phyloP scores from a whole-genome alignment of 2,888 invertebrate species.

The Eristalis tenax region DNA sequence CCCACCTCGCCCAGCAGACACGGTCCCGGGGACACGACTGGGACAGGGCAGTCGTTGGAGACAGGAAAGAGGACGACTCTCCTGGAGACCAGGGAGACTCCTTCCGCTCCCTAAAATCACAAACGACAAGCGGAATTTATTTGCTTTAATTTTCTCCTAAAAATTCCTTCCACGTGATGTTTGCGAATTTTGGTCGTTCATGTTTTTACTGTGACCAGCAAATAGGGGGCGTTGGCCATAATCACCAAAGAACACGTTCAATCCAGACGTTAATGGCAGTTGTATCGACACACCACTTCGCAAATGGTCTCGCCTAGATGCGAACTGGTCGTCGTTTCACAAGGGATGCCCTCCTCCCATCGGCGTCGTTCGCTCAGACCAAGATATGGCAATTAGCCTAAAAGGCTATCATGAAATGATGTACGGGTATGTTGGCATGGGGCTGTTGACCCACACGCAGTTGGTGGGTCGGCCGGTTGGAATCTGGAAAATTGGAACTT shows the following conservation, averaged over 20 bases:
- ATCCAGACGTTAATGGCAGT: slow-evolving; percentile 30
- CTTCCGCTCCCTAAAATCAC: slow-evolving; percentile 35
- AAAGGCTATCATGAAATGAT: slow-evolving; percentile 64
- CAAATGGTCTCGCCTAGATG: slow-evolving; percentile 36
- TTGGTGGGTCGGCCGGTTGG: neutral
- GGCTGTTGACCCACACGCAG: slow-evolving; percentile 43
- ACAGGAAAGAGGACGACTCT: slow-evolving; percentile 26
- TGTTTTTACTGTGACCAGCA: neutral
- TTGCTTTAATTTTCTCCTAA: slow-evolving; percentile 38
- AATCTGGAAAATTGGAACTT: slow-evolving; percentile 33
- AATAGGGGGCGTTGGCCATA: slow-evolving; percentile 37
- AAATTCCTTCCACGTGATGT: slow-evolving; percentile 9
- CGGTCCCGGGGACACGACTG: neutral
- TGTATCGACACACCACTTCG: slow-evolving; percentile 27
- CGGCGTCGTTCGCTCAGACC: slow-evolving; percentile 9
- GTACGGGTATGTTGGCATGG: slow-evolving; percentile 44
- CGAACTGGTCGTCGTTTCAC: slow-evolving; percentile 6
- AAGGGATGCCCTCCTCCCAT: slow-evolving; percentile 17
- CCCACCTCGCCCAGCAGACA: slow-evolving; percentile 30
- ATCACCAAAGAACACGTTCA: slow-evolving; percentile 59
- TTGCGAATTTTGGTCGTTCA: slow-evolving; percentile 39
- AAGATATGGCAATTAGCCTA: slow-evolving; percentile 67
- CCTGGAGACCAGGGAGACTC: slow-evolving; percentile 24
- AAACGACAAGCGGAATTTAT: slow-evolving; percentile 39
- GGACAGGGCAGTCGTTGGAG: slow-evolving; percentile 2